Evolutionary conservation across 2,797 vertebrate genomes (phyloP).

Genomic region (Oreochromis mossambicus): DNA sequence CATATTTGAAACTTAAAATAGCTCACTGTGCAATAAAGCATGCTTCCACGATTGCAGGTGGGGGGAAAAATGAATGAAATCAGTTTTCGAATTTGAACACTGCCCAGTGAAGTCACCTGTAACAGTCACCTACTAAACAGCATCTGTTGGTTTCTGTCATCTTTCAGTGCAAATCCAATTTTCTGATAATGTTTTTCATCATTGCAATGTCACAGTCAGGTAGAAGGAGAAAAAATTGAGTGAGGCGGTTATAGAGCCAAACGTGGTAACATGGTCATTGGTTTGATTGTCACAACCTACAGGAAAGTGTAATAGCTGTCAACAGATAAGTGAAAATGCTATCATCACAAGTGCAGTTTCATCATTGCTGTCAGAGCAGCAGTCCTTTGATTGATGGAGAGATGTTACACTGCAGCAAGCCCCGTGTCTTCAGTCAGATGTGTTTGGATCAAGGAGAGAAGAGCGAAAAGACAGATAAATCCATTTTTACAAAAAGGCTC

Average conservation of each 20-base stretch:
- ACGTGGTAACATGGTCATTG: not conserved
- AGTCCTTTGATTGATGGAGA: conserved; percentile 13
- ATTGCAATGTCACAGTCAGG: not conserved
- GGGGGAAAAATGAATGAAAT: not conserved
- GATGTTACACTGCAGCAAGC: not conserved
- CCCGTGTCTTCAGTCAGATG: not conserved
- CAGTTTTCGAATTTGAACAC: not conserved
- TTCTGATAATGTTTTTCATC: conserved; percentile 20
- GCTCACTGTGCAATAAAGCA: not conserved
- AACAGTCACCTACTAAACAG: not conserved
- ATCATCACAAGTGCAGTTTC: not conserved
- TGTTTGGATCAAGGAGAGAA: not conserved
- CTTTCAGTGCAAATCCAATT: conserved; percentile 7
- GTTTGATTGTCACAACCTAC: conserved; percentile 1
- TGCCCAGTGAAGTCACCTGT: not conserved
- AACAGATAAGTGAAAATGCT: conserved; percentile 23
- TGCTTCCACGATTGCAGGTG: not conserved
- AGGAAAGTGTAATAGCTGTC: conserved; percentile 8
- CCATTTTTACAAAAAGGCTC: not conserved
- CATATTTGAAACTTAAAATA: not conserved
- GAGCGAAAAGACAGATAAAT: not conserved
- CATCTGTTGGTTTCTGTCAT: not conserved
- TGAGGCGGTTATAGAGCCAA: not conserved
- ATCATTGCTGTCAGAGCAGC: not conserved
- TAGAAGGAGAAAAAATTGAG: not conserved